Evolutionary conservation across 2,797 vertebrate genomes (phyloP).

Genomic region (Diplodus puntazzo): DNA sequence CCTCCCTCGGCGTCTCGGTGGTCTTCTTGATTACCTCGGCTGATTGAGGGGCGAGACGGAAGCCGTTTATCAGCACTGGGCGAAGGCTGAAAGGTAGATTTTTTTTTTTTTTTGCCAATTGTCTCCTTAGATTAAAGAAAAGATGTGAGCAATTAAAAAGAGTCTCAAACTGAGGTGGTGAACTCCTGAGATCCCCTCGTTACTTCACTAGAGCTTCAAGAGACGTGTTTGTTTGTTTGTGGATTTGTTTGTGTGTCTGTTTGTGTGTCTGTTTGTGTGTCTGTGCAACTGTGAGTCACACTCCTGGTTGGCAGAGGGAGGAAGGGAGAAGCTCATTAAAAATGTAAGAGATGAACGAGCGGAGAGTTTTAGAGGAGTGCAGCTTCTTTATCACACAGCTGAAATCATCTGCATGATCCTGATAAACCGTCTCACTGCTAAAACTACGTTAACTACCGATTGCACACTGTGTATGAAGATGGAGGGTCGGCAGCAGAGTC

Average conservation of each 20-base stretch:
- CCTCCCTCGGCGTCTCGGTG: constrained; percentile 64
- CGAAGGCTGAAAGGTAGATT: constrained; percentile 40
- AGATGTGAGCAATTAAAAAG: constrained; percentile 55
- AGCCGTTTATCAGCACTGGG: constrained; percentile 44
- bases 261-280: neutral
- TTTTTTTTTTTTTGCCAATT: constrained; percentile 21
- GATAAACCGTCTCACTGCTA: neutral
- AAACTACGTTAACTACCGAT: too few species aligned
- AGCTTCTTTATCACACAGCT: neutral
- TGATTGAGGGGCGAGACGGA: constrained; percentile 59
- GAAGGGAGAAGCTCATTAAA: constrained; percentile 49
- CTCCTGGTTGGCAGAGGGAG: constrained; percentile 15
- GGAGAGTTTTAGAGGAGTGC: neutral
- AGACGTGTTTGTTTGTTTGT: constrained; percentile 15
- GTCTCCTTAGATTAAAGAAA: constrained; percentile 65
- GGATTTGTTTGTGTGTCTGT: too few species aligned
- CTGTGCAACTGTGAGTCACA: constrained; percentile 21
- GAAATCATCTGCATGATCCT: neutral
- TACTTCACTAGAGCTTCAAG: constrained; percentile 68
- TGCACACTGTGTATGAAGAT: neutral
- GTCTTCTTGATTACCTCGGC: constrained; percentile 75
- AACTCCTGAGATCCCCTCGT: constrained; percentile 43
- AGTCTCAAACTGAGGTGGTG: constrained; percentile 15
- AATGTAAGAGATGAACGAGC: constrained; percentile 40
- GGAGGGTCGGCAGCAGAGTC: neutral